phyloP scores from a whole-genome alignment of 2,888 invertebrate species.

The Pachycephus smyrnensis region DNA sequence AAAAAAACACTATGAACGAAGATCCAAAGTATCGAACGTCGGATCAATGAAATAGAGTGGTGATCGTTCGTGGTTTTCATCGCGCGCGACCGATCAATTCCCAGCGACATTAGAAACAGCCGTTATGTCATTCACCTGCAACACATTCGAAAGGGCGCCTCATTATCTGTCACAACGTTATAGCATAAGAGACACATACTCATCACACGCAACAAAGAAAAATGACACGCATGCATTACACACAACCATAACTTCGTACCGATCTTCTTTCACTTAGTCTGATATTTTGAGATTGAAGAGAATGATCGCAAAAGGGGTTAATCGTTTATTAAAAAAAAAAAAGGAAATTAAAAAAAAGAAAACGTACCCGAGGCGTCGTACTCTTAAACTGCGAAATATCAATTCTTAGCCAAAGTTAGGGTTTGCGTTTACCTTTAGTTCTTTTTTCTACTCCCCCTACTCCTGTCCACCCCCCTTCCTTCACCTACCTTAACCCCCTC shows the following conservation, averaged over 20 bases:
- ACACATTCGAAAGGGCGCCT: neutral
- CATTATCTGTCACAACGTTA: neutral
- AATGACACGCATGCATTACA: neutral
- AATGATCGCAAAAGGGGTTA: conserved; percentile 23
- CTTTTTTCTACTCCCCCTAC: neutral
- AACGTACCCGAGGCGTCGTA: conserved; percentile 27
- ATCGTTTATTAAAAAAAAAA: neutral
- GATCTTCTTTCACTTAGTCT: conserved; percentile 36
- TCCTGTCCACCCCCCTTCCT: conserved; percentile 18
- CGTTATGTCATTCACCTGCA: neutral
- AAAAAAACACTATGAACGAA: too few species aligned
- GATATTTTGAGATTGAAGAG: conserved; percentile 41
- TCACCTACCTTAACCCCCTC: neutral
- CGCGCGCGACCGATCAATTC: neutral
- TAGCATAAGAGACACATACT: neutral
- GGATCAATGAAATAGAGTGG: neutral
- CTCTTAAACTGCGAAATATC: conserved; percentile 45
- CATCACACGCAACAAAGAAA: neutral
- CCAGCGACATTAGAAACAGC: neutral
- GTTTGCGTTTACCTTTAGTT: conserved; percentile 51
- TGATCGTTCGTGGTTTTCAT: neutral
- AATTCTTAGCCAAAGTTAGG: conserved; percentile 62
- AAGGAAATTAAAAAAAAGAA: too few species aligned
- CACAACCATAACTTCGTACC: conserved; percentile 32
- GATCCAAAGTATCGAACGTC: neutral